Evolutionary conservation across 2,113 vertebrate species (phyloP).

Genomic region (Atrichornis clamosus): DNA sequence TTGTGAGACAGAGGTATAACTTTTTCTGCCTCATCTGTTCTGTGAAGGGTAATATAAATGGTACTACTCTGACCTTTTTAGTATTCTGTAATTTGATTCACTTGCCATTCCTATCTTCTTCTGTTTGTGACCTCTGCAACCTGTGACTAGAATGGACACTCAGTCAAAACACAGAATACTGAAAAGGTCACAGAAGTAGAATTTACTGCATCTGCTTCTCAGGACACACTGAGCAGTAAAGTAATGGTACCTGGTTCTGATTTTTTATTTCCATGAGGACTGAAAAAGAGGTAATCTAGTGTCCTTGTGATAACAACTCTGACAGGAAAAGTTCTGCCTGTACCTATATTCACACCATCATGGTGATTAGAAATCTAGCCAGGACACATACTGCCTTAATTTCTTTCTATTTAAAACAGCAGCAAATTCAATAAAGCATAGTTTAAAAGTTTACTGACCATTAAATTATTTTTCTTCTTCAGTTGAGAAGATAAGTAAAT

Average conservation of each 20-base stretch:
- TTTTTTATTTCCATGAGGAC: conserved; percentile 7
- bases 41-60: conserved; percentile 63
- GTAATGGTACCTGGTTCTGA: conserved; percentile 27
- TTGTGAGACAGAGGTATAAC: conserved; percentile 24
- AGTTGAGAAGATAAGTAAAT: conserved; percentile 16
- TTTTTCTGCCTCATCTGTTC: conserved; percentile 53
- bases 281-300: neutral
- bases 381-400: neutral
- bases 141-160: conserved; percentile 67
- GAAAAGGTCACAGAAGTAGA: conserved; percentile 72
- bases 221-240: conserved; percentile 29
- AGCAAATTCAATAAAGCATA: neutral
- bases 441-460: conserved; percentile 22
- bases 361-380: neutral
- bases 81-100: conserved; percentile 72
- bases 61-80: conserved; percentile 73
- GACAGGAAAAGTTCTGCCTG: neutral
- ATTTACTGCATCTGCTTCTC: conserved; percentile 48
- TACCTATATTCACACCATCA: neutral
- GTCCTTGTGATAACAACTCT: neutral
- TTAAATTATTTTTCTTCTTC: conserved; percentile 36
- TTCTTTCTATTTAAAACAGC: conserved; percentile 8
- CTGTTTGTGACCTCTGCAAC: conserved; percentile 64
- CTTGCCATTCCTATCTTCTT: conserved; percentile 50
- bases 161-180: conserved; percentile 69